Evolutionary conservation across 2,888 invertebrate genomes (phyloP).

Genomic region (Agrotis puta): DNA sequence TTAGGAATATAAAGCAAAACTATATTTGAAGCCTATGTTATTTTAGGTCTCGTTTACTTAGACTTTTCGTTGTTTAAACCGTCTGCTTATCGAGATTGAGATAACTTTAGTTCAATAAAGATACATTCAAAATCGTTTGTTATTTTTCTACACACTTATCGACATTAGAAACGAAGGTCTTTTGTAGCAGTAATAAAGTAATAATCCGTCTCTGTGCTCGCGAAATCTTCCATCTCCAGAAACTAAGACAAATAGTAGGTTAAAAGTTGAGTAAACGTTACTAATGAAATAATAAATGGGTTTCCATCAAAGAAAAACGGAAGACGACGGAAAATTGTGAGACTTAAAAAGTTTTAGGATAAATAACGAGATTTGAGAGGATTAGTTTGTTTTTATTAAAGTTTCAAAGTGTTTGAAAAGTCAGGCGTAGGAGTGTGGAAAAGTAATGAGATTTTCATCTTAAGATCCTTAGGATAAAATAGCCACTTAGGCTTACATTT

Average conservation of each 20-base stretch:
- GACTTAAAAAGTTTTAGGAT: constrained; percentile 28
- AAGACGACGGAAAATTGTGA: constrained; percentile 43
- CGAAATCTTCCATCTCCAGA: constrained; percentile 54
- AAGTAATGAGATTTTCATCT: neutral
- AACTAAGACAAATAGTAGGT: constrained; percentile 75
- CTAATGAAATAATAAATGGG: constrained; percentile 79
- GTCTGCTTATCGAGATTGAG: neutral
- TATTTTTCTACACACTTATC: neutral
- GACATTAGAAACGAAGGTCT: constrained; percentile 1
- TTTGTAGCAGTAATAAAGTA: constrained; percentile 41
- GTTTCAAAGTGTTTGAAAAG: constrained; percentile 6
- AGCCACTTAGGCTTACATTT: too few species aligned
- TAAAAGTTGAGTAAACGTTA: constrained; percentile 70
- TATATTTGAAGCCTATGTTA: constrained; percentile 9
- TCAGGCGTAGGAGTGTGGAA: neutral
- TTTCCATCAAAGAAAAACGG: constrained; percentile 61
- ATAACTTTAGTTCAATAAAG: constrained; percentile 9
- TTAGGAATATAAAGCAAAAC: constrained; percentile 14
- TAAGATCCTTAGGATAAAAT: neutral
- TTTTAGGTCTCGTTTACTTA: neutral
- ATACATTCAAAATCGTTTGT: neutral
- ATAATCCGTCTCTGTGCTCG: constrained; percentile 26
- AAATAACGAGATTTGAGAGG: constrained; percentile 26
- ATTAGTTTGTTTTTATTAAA: constrained; percentile 34
- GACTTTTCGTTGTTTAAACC: neutral